phyloP scores from a whole-genome alignment of 2,113 vertebrate species.

The Dendropsophus ebraccatus region DNA sequence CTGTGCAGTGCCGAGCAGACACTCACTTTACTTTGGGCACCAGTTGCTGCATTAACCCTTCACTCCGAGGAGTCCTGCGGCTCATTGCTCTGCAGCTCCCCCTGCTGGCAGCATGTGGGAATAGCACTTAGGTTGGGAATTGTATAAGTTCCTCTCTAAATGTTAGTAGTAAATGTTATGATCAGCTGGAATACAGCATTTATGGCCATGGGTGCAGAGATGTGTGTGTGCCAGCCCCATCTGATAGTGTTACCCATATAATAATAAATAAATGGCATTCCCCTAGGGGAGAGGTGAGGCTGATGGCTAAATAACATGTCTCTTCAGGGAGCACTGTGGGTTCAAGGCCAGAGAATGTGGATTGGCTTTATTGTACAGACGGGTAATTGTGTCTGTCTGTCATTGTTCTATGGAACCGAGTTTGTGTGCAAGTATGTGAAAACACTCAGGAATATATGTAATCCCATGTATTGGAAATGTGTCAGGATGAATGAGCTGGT shows the following conservation, averaged over 20 bases:
- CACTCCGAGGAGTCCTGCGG: conserved; percentile 45
- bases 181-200: neutral
- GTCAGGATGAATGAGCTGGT: conserved; percentile 26
- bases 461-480: conserved; percentile 18
- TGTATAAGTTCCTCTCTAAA: neutral
- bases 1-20: neutral
- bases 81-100: conserved; percentile 22
- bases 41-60: conserved; percentile 57
- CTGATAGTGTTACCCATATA: too few relatives aligned
- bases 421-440: conserved; percentile 6
- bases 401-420: neutral
- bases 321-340: neutral
- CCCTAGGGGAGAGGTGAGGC: neutral
- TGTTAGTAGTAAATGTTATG: too few relatives aligned
- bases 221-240: neutral
- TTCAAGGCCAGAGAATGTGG: conserved; percentile 1
- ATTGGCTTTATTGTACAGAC: neutral
- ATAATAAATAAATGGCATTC: too few relatives aligned
- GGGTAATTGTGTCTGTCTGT: neutral
- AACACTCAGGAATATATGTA: too few relatives aligned
- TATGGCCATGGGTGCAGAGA: neutral
- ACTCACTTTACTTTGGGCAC: conserved; percentile 28
- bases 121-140: too few relatives aligned
- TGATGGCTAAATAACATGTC: neutral
- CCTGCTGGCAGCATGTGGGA: neutral